Conservation (phyloP, 1,140 invertebrate genomes). For the Stegodyphus mimosarum region DNA sequence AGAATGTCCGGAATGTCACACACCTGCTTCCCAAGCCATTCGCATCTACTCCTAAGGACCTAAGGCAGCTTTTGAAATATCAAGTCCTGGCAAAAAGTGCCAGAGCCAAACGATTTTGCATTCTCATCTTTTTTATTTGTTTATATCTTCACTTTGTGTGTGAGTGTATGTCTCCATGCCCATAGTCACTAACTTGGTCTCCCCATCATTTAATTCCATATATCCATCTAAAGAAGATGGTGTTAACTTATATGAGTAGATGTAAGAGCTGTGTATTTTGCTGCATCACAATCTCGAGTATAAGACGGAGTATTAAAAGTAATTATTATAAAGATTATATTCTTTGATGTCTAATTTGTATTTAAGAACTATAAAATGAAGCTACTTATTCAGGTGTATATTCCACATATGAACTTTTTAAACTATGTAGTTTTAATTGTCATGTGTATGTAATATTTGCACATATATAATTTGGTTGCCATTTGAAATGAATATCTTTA, state of each 20-base stretch:
- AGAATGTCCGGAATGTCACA: constrained; percentile 80
- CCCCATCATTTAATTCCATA: constrained; percentile 48
- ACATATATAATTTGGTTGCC: constrained; percentile 57
- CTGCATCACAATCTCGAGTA: constrained; percentile 58
- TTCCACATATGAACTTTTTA: constrained; percentile 53
- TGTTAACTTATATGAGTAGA: constrained; percentile 55
- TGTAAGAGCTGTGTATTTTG: constrained; percentile 58
- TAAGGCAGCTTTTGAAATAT: constrained; percentile 32
- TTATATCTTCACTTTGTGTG: constrained; percentile 36
- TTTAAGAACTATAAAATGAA: constrained; percentile 56
- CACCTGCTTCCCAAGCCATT: constrained; percentile 84
- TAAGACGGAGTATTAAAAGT: constrained; percentile 50
- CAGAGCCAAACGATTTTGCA: constrained; percentile 53
- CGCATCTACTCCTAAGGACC: constrained; percentile 71
- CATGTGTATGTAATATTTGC: constrained; percentile 59
- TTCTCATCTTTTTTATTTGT: constrained; percentile 51
- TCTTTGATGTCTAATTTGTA: constrained; percentile 61
- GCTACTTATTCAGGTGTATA: constrained; percentile 57
- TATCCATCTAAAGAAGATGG: constrained; percentile 38
- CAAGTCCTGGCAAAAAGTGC: constrained; percentile 20
- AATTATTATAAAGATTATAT: constrained; percentile 60
- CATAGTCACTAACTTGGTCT: constrained; percentile 39
- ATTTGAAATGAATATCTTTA: constrained; percentile 58
- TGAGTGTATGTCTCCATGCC: constrained; percentile 44
- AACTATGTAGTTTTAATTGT: constrained; percentile 59